These are phyloP conservation scores for Amphiura filiformis DNA, from an alignment of 35 echinoderm and acorn worm genomes.

Conservation along the genomic window DNA sequence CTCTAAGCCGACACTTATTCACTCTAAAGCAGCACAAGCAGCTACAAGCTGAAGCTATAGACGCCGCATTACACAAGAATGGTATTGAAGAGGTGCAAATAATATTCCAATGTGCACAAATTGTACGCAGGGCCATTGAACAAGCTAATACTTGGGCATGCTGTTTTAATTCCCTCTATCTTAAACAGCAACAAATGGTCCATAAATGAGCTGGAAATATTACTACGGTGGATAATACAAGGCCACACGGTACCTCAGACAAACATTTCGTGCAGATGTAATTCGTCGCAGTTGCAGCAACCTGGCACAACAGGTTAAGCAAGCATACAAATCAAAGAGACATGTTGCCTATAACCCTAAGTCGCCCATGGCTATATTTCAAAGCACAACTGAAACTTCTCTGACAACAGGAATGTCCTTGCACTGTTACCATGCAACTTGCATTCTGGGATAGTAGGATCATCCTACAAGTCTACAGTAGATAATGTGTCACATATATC, in stretches of 20 bases:
- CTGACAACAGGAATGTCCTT: conserved; percentile 1
- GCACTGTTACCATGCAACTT: neutral
- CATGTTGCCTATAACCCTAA: neutral
- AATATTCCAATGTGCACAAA: neutral
- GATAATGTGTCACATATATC: neutral
- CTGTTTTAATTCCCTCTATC: too few species aligned
- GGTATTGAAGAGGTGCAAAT: neutral
- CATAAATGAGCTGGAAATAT: neutral
- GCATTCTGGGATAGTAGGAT: neutral
- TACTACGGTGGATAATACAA: neutral
- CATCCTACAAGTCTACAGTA: neutral
- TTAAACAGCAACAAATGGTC: neutral
- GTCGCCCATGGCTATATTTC: neutral
- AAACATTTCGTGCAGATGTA: neutral
- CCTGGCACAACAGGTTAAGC: neutral
- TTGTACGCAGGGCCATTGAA: neutral
- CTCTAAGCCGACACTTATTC: neutral
- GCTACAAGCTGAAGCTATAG: neutral
- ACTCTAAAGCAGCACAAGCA: neutral
- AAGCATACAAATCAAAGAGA: neutral
- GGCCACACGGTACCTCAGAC: neutral
- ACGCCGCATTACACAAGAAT: neutral
- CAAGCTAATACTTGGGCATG: neutral
- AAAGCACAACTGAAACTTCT: neutral
- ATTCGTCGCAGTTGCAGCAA: neutral